These are phyloP conservation scores for Acrobasis consociella DNA, from an alignment of 2,888 invertebrate genomes.

Conservation along the genomic window DNA sequence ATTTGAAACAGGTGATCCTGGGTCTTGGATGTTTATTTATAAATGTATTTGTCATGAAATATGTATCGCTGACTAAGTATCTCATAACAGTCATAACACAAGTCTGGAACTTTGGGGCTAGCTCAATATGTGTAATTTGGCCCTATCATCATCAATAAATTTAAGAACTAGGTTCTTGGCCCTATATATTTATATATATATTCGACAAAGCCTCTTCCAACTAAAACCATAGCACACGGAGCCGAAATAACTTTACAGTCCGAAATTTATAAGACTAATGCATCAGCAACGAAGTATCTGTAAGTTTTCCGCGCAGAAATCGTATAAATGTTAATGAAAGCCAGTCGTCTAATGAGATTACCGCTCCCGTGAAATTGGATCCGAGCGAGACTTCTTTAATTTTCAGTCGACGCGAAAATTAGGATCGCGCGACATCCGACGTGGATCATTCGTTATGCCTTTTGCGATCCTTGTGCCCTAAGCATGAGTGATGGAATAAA, in stretches of 20 bases:
- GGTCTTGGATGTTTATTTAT: too few species aligned
- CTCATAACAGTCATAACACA: too few species aligned
- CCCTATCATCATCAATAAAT: too few species aligned
- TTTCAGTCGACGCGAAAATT: constrained; percentile 76
- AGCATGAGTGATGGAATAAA: background rate
- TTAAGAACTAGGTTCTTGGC: too few species aligned
- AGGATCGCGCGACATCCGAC: constrained; percentile 51
- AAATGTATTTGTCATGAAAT: too few species aligned
- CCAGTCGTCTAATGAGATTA: constrained; percentile 80
- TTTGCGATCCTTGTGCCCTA: background rate
- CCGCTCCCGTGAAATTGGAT: constrained; percentile 77
- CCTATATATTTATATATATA: too few species aligned
- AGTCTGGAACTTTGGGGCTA: too few species aligned
- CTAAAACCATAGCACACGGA: too few species aligned
- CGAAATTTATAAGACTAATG: constrained; percentile 22
- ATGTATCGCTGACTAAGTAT: too few species aligned
- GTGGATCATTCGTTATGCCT: constrained; percentile 41
- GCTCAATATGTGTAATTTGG: too few species aligned
- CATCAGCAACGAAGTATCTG: constrained; percentile 45
- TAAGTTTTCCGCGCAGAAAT: constrained; percentile 67
- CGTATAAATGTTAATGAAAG: constrained; percentile 81
- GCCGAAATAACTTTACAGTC: background rate
- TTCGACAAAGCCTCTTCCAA: too few species aligned
- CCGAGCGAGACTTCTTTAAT: constrained; percentile 77
- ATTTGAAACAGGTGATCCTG: too few species aligned